phyloP scores from a whole-genome alignment of 2,888 invertebrate genomes.

The Ectobius pallidus region DNA sequence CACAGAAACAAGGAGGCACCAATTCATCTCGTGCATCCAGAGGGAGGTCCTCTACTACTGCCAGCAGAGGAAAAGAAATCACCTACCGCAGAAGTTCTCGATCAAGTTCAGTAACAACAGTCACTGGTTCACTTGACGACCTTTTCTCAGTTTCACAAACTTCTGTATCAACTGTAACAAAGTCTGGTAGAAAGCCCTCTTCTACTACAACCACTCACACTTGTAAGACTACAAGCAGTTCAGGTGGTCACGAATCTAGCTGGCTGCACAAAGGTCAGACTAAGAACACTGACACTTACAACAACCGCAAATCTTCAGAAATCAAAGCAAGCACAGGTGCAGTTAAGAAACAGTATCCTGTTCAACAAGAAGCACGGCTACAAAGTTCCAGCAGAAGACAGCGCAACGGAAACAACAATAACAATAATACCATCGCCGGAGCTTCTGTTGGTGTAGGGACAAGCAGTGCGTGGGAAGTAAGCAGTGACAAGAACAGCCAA shows the following conservation, averaged over 20 bases:
- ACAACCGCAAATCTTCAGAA: background rate
- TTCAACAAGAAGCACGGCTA: slow-evolving; percentile 52
- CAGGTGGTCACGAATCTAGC: slow-evolving; percentile 4
- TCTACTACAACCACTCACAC: slow-evolving; percentile 1
- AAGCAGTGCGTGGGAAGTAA: slow-evolving; percentile 18
- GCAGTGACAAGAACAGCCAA: slow-evolving; percentile 31
- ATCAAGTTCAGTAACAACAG: slow-evolving; percentile 19
- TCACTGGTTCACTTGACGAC: slow-evolving; percentile 7
- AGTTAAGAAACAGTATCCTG: slow-evolving; percentile 23
- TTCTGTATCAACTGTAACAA: slow-evolving; percentile 6
- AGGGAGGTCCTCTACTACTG: background rate
- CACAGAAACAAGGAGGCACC: background rate
- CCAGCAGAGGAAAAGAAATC: background rate
- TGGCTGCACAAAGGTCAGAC: background rate
- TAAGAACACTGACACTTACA: slow-evolving; percentile 9
- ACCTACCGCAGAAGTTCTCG: slow-evolving; percentile 8
- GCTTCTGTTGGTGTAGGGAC: slow-evolving; percentile 25
- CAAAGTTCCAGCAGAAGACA: background rate
- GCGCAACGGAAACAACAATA: slow-evolving; percentile 50
- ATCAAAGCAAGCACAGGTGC: slow-evolving; percentile 18
- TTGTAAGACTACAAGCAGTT: background rate
- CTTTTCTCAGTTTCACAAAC: background rate
- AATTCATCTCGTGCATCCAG: background rate
- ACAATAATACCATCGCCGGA: slow-evolving; percentile 31
- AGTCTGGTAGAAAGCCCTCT: slow-evolving; percentile 16